Percentiles rank a stretch among this genome's conserved stretches.
phyloP scores from a whole-genome alignment of 92 coral and sea anemone genomes.

The Palythoa grandis region DNA sequence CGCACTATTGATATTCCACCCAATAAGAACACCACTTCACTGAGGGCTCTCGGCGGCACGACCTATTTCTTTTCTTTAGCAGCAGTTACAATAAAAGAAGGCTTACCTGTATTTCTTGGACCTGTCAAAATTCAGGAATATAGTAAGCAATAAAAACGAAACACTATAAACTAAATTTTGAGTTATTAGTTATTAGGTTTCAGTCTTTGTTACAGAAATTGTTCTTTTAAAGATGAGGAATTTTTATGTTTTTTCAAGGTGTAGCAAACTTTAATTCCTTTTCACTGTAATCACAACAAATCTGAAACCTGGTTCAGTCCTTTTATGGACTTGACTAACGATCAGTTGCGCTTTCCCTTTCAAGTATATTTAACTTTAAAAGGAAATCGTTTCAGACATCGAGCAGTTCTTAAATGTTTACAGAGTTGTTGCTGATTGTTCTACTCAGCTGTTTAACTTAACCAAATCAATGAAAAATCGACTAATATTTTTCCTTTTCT shows the following conservation, averaged over 20 bases:
- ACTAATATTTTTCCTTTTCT: not conserved
- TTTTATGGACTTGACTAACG: not conserved
- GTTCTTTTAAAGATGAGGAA: no score
- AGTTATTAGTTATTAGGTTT: not conserved
- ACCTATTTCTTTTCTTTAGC: not conserved
- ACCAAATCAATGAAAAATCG: not conserved
- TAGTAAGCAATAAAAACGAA: not conserved
- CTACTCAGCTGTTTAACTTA: not conserved
- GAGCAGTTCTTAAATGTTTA: not conserved
- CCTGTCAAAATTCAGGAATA: slow-evolving; percentile 10
- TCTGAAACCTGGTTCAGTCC: no score
- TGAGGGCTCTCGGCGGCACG: slow-evolving; percentile 4
- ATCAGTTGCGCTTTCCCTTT: not conserved
- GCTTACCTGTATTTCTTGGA: slow-evolving; percentile 7
- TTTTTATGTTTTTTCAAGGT: not conserved
- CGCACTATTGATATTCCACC: slow-evolving; percentile 6
- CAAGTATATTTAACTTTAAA: not conserved
- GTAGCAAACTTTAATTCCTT: not conserved
- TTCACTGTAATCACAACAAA: not conserved
- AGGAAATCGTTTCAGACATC: not conserved
- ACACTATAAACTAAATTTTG: not conserved
- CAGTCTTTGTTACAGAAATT: not conserved
- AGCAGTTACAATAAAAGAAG: slow-evolving; percentile 27
- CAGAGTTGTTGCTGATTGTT: not conserved
- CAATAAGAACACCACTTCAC: not conserved